A percentile compares a stretch with the other conserved stretches of the same genome.
phyloP scores from a whole-genome alignment of 2,797 vertebrate species.

The Falco columbarius region DNA sequence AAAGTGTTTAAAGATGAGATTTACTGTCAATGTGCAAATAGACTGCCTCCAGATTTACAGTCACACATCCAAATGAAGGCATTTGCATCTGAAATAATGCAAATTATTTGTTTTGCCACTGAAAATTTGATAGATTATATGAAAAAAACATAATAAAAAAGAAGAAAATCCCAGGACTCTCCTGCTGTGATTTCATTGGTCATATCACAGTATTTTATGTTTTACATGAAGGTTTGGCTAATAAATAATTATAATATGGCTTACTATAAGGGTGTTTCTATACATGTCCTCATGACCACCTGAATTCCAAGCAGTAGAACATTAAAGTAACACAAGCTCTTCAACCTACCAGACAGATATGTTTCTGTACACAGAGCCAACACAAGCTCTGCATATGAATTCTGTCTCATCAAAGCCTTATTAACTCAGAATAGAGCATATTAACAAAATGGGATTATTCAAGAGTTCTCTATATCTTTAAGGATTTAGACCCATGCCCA shows the following conservation, averaged over 20 bases:
- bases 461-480: background rate
- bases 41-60: background rate
- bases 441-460: background rate
- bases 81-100: slow-evolving; percentile 34
- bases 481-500: background rate
- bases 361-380: background rate
- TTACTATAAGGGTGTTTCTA: background rate
- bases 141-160: background rate
- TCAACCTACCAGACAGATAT: background rate
- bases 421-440: background rate
- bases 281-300: background rate
- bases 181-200: background rate
- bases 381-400: background rate
- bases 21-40: background rate
- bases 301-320: background rate
- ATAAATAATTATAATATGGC: background rate
- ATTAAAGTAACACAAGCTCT: background rate
- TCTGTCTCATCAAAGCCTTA: background rate
- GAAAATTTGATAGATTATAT: background rate
- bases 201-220: background rate
- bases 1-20: background rate
- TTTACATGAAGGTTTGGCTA: background rate
- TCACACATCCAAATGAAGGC: background rate
- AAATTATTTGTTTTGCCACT: slow-evolving; percentile 14
- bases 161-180: background rate